Percentiles rank a stretch among this genome's conserved stretches.
Evolutionary conservation across 2,888 invertebrate genomes (phyloP).

Genomic region (Drosophila pegasa): DNA sequence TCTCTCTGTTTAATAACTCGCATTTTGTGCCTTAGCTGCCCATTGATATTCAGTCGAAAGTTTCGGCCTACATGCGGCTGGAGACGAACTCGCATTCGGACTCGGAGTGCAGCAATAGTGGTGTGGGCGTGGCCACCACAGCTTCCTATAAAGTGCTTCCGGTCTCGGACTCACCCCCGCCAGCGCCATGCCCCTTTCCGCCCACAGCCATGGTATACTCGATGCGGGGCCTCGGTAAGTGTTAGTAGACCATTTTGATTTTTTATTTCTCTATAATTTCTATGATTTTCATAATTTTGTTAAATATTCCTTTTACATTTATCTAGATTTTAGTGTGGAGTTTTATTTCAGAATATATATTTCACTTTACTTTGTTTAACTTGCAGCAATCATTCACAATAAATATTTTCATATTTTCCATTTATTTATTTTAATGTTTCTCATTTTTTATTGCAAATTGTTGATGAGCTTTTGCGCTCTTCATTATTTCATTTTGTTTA

Average conservation of each 20-base stretch:
- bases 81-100: conserved; percentile 85
- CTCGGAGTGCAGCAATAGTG: conserved; percentile 84
- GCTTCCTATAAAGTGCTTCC: conserved; percentile 85
- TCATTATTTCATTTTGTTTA: conserved; percentile 40
- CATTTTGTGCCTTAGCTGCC: conserved; percentile 89
- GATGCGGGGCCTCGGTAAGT: conserved; percentile 85
- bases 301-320: conserved; percentile 12
- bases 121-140: conserved; percentile 83
- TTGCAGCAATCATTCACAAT: neutral
- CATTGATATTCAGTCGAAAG: conserved; percentile 95
- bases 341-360: conserved; percentile 13
- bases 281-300: conserved; percentile 35
- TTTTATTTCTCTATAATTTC: conserved; percentile 18
- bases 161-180: conserved; percentile 85
- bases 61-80: conserved; percentile 88
- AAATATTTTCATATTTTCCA: neutral
- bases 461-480: conserved; percentile 17
- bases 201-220: conserved; percentile 94
- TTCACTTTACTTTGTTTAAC: conserved; percentile 9
- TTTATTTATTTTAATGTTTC: conserved; percentile 1
- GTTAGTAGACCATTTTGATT: conserved; percentile 84
- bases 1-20: neutral
- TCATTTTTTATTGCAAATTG: conserved; percentile 18
- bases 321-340: conserved; percentile 5
- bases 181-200: conserved; percentile 87